phyloP scores from a whole-genome alignment of 2,797 vertebrate genomes.

The Aeoliscus strigatus region DNA sequence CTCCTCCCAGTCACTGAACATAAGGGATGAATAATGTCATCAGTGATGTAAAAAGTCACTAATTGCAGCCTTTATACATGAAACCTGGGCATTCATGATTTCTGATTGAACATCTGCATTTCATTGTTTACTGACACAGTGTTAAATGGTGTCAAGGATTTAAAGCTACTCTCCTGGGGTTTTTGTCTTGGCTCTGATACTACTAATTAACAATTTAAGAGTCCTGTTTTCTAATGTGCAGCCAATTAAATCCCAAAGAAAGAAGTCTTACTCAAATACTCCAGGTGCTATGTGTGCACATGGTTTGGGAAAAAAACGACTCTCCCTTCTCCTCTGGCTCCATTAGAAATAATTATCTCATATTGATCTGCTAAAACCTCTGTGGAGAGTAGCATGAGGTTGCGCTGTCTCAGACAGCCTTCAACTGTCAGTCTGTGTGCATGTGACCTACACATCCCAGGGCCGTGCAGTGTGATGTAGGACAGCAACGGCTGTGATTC shows the following conservation, averaged over 20 bases:
- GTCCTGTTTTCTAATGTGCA: constrained; percentile 8
- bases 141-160: no score
- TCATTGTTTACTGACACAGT: no score
- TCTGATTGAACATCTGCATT: no score
- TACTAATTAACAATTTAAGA: no score
- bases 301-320: constrained; percentile 25
- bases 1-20: no score
- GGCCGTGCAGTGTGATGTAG: constrained; percentile 21
- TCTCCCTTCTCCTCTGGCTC: constrained; percentile 34
- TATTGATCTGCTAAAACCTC: constrained; percentile 44
- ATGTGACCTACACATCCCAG: constrained; percentile 29
- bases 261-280: constrained; percentile 11
- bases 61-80: no score
- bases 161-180: no score
- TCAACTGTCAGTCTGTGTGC: constrained; percentile 39
- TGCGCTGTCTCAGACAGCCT: constrained; percentile 30
- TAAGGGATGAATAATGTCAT: no score
- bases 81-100: no score
- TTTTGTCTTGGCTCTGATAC: no score
- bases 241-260: constrained; percentile 14
- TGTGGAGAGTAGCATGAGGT: constrained; percentile 36
- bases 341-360: constrained; percentile 66
- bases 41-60: no score
- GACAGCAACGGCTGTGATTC: constrained; percentile 31
- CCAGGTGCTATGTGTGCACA: constrained; percentile 19